Base-by-base conservation (phyloP, 2,888 invertebrate genomes). In the Callyntrura guangdongensis region DNA sequence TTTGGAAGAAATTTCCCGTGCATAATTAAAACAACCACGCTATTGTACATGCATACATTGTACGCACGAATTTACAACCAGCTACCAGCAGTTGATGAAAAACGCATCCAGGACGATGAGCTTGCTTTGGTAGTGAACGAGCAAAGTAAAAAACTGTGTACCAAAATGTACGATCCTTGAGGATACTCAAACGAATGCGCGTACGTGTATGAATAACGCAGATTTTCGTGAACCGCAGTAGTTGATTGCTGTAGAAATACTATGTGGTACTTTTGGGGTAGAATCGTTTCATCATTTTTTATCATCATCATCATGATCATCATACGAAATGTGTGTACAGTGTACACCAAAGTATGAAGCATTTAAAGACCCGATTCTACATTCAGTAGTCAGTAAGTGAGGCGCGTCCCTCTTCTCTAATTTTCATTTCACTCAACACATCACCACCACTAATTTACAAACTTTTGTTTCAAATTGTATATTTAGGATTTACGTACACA, bases 391-490 rank as follows among this genome's bases (percentile, higher is more conserved):
- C 6, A 56, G 14, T 9, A n/a, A n/a, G 9, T 20, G 8, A 11
- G 17, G 36, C n/a, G n/a, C 11, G 1, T 45, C 47, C 36, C 82
- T 25, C 47, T 47, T 82, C 64, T 20, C 20, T 64, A 61, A 82
- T 82, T 82, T 85, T 85, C 53, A 72, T 85, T 72, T 85, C 85
- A 85, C 20, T 85, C 85, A 72, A 85, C 72, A 85, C 85, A 72
- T 85, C 69, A 85, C 53, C n/a, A n/a, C n/a, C 85, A 85, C 85
- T 85, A 85, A 85, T 85, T 85, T 85, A 69, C 72, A 49, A 85
- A 56, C 69, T 85, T 72, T 85, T 85, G 85, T 85, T 72, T 53
- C 49, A 53, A 72, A 72, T 12, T 49, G 12, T 64, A 56, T 59
- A 8, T 45, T n/a, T 69, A 49, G n/a, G n/a, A n/a, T n/a, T n/a